Percentiles rank a stretch among this genome's conserved stretches.
Evolutionary conservation across 2,888 invertebrate species (phyloP).

Genomic region (Metellina segmentata): DNA sequence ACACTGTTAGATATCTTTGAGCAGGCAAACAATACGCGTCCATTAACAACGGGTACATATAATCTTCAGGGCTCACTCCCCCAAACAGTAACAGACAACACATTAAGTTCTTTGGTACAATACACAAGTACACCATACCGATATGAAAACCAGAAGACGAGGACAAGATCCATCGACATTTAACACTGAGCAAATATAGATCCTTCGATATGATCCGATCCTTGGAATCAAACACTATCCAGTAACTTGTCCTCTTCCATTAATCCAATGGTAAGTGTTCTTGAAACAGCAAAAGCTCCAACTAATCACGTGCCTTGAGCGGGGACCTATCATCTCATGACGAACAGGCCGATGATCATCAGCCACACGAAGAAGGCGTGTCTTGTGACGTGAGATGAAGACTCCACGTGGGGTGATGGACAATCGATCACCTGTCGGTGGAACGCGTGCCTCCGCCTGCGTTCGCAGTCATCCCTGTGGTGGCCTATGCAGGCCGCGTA

Average conservation of each 20-base stretch:
- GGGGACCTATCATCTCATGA: slow-evolving; percentile 16
- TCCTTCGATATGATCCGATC: slow-evolving; percentile 7
- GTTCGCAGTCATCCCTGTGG: slow-evolving; percentile 72
- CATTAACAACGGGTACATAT: background rate
- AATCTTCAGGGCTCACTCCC: background rate
- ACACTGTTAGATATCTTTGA: background rate
- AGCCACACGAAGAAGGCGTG: background rate
- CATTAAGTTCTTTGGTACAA: background rate
- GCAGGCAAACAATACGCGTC: background rate
- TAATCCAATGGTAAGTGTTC: background rate
- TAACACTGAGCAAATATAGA: slow-evolving; percentile 24
- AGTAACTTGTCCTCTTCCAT: background rate
- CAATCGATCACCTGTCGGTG: slow-evolving; percentile 71
- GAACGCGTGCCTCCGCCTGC: slow-evolving; percentile 53
- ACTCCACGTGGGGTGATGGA: slow-evolving; percentile 54
- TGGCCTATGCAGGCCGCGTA: slow-evolving; percentile 88
- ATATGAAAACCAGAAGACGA: background rate
- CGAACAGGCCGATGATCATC: slow-evolving; percentile 9
- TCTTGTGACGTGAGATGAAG: background rate
- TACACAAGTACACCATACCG: background rate
- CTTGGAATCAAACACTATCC: background rate
- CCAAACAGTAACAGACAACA: background rate
- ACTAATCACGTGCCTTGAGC: background rate
- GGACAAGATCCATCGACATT: background rate
- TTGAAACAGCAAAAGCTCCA: slow-evolving; percentile 18